Conservation (phyloP, 1,140 invertebrate species). For the Cardiocondyla obscurior region DNA sequence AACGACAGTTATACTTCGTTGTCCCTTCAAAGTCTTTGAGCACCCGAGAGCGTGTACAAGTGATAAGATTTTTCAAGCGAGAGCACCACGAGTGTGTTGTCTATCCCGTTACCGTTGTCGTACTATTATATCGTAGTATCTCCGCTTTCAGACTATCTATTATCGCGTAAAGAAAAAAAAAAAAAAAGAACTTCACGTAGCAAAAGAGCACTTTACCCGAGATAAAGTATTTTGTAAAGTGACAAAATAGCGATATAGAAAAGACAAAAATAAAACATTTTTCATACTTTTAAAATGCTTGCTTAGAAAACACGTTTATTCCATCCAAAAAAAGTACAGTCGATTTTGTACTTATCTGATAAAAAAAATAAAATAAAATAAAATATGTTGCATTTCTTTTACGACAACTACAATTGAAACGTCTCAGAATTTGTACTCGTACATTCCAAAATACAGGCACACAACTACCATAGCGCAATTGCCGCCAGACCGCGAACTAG, state of each 20-base stretch:
- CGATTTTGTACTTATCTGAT: background rate
- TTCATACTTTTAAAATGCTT: background rate
- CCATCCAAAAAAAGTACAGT: no score
- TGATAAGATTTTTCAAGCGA: slow-evolving; percentile 43
- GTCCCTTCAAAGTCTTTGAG: slow-evolving; percentile 45
- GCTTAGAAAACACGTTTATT: background rate
- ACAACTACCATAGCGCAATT: background rate
- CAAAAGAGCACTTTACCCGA: slow-evolving; percentile 19
- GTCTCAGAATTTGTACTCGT: slow-evolving; percentile 8
- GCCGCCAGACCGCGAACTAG: slow-evolving; percentile 18
- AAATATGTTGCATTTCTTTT: background rate
- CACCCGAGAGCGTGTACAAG: slow-evolving; percentile 21
- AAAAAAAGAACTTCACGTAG: background rate
- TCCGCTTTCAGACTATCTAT: slow-evolving; percentile 36
- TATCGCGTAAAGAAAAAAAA: slow-evolving; percentile 13
- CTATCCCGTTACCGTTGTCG: slow-evolving; percentile 3
- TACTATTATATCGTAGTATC: slow-evolving; percentile 12
- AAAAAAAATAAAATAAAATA: no score
- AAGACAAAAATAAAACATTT: background rate
- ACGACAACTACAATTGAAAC: background rate
- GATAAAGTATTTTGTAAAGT: slow-evolving; percentile 7
- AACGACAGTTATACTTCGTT: slow-evolving; percentile 42
- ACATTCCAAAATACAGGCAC: background rate
- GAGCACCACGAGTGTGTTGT: background rate
- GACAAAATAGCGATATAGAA: background rate